Conservation (phyloP, 2,113 vertebrate species). For the Petaurus breviceps region DNA sequence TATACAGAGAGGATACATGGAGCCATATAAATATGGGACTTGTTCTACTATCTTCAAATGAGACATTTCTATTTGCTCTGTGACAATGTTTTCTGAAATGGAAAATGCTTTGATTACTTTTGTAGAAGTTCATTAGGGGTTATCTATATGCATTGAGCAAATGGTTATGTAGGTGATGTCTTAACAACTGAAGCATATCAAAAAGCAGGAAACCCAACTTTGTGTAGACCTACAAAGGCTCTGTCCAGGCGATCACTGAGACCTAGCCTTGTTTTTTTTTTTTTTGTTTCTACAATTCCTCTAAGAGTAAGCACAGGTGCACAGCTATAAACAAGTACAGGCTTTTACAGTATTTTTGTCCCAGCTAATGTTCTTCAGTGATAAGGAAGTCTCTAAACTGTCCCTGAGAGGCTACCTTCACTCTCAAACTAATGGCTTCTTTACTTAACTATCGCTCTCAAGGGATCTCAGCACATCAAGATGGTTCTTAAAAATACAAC, state of each 20-base stretch:
- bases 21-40: slow-evolving; percentile 39
- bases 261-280: not conserved
- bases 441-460: not conserved
- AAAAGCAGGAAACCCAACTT: slow-evolving; percentile 13
- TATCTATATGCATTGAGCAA: not conserved
- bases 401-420: not conserved
- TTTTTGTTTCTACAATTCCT: not conserved
- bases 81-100: slow-evolving; percentile 47
- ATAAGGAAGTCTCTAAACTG: not conserved
- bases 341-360: not conserved
- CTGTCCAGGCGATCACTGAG: not conserved
- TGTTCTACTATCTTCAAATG: slow-evolving; percentile 40
- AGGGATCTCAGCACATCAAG: not conserved
- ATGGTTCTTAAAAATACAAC: not conserved
- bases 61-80: slow-evolving; percentile 57
- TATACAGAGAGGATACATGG: slow-evolving; percentile 27
- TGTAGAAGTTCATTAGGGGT: not conserved
- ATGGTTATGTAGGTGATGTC: not conserved
- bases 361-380: not conserved
- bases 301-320: not conserved
- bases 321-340: not conserved
- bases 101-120: not conserved
- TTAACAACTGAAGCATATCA: slow-evolving; percentile 14
- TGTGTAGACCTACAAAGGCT: not conserved
- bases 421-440: not conserved